Evolutionary conservation across 2,888 invertebrate species (phyloP).

Genomic region (Dryadula phaetusa): DNA sequence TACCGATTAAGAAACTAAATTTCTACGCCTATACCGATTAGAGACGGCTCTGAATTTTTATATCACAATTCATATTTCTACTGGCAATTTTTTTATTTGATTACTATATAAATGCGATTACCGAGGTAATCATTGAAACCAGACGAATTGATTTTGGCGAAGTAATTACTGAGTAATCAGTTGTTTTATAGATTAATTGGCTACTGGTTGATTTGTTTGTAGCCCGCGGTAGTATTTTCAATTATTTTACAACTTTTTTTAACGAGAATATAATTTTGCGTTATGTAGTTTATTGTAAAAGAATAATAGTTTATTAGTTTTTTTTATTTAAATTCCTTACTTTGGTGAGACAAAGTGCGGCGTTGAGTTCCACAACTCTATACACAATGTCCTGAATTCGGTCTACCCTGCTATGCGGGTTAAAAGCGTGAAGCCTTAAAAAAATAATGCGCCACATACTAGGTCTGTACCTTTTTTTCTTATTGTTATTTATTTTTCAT

Average conservation of each 20-base stretch:
- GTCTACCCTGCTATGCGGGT: no score
- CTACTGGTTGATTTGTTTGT: conserved; percentile 9
- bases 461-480: no score
- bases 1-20: conserved; percentile 36
- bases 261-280: not conserved
- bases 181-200: not conserved
- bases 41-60: conserved; percentile 33
- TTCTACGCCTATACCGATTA: conserved; percentile 40
- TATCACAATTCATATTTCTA: conserved; percentile 33
- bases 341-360: no score
- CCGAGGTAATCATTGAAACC: not conserved
- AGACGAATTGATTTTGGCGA: conserved; percentile 11
- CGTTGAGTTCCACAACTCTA: no score
- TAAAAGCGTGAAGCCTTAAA: no score
- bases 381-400: no score
- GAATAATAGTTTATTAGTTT: no score
- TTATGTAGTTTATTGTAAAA: not conserved
- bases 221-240: not conserved
- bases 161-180: conserved; percentile 6
- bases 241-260: not conserved
- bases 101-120: conserved; percentile 28
- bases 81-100: conserved; percentile 29
- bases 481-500: no score
- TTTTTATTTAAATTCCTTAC: no score
- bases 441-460: no score